phyloP scores from a whole-genome alignment of 2,888 invertebrate species.

The Abrostola tripartita region DNA sequence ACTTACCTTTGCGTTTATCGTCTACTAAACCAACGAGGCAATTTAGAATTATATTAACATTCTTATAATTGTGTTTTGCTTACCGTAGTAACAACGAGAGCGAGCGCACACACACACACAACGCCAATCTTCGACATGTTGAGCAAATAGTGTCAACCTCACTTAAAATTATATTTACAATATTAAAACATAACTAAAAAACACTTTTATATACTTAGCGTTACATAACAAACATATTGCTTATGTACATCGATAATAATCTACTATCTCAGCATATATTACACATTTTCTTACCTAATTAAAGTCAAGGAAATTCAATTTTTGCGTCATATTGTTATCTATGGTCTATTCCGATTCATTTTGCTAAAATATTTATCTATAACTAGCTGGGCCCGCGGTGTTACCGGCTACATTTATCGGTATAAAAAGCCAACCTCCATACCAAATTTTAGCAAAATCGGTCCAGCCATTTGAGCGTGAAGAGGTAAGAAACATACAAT shows the following conservation, averaged over 20 bases:
- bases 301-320: slow-evolving; percentile 7
- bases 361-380: too few relatives aligned
- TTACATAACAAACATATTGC: slow-evolving; percentile 50
- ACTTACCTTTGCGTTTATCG: too few relatives aligned
- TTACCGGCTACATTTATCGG: too few relatives aligned
- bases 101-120: slow-evolving; percentile 12
- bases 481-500: too few relatives aligned
- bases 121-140: slow-evolving; percentile 46
- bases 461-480: too few relatives aligned
- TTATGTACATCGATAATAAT: slow-evolving; percentile 27
- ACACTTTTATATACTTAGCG: slow-evolving; percentile 50
- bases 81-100: slow-evolving; percentile 39
- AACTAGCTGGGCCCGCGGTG: too few relatives aligned
- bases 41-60: too few relatives aligned
- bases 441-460: too few relatives aligned
- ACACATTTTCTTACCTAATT: slow-evolving; percentile 27
- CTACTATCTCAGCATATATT: slow-evolving; percentile 26
- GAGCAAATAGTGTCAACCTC: slow-evolving; percentile 18
- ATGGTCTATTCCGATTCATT: too few relatives aligned
- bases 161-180: slow-evolving; percentile 52
- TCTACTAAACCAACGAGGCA: too few relatives aligned
- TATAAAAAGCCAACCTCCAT: too few relatives aligned
- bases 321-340: slow-evolving; percentile 30
- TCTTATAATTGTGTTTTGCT: slow-evolving; percentile 13
- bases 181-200: slow-evolving; percentile 30